phyloP scores from a whole-genome alignment of 2,888 invertebrate species.

The Cheilosia pagana region DNA sequence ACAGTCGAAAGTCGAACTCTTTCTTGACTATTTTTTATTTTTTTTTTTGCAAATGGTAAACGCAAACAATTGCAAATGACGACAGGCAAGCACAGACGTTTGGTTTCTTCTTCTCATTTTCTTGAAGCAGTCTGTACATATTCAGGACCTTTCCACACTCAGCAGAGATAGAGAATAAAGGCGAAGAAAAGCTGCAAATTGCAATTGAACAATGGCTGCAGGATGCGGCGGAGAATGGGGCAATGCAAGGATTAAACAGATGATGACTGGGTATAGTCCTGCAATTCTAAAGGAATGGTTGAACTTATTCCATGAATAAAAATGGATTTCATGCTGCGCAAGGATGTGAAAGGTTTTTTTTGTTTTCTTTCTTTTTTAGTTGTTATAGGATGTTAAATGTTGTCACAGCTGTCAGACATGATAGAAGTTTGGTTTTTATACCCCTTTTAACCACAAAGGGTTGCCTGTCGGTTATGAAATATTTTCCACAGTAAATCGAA shows the following conservation, averaged over 20 bases:
- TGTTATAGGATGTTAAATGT: constrained; percentile 13
- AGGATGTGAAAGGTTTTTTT: background rate
- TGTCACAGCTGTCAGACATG: constrained; percentile 10
- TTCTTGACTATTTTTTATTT: background rate
- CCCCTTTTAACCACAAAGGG: background rate
- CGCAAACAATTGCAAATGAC: background rate
- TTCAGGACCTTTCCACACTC: constrained; percentile 27
- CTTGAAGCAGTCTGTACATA: constrained; percentile 17
- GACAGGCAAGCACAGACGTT: constrained; percentile 24
- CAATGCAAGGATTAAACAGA: background rate
- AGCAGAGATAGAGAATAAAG: background rate
- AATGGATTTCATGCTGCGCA: background rate
- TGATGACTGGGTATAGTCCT: background rate
- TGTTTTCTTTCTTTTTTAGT: too few species aligned
- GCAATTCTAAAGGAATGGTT: background rate
- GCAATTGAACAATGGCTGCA: constrained; percentile 26
- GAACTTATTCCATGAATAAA: background rate
- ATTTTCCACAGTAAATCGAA: background rate
- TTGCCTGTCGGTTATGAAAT: background rate
- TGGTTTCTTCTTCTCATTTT: constrained; percentile 25
- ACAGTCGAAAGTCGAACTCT: background rate
- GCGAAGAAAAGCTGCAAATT: constrained; percentile 26
- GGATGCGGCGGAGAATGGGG: constrained; percentile 1
- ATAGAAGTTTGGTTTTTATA: background rate
- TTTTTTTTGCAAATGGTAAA: background rate